Evolutionary conservation across 2,888 invertebrate genomes (phyloP).

Genomic region (Ditula angustiorana): DNA sequence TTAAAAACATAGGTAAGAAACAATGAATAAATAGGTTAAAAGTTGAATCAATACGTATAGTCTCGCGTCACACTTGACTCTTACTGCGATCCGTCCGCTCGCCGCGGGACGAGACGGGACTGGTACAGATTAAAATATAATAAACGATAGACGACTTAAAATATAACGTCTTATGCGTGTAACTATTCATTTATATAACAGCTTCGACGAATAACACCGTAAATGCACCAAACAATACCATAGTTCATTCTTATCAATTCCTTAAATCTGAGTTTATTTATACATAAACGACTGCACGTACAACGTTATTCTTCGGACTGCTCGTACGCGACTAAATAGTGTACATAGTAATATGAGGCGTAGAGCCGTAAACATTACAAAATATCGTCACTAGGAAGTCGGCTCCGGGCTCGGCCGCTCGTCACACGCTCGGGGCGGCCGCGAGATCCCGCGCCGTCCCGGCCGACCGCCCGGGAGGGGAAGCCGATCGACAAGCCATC

Average conservation of each 20-base stretch:
- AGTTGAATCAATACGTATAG: slow-evolving; percentile 21
- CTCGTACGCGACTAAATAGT: slow-evolving; percentile 18
- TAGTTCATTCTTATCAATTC: slow-evolving; percentile 35
- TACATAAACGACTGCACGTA: slow-evolving; percentile 25
- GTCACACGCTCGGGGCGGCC: slow-evolving; percentile 3
- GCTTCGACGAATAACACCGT: slow-evolving; percentile 42
- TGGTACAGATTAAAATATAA: slow-evolving; percentile 21
- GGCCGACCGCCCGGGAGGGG: not conserved
- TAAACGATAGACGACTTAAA: slow-evolving; percentile 34
- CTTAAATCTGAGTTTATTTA: slow-evolving; percentile 33
- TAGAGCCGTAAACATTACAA: slow-evolving; percentile 33
- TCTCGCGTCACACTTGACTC: slow-evolving; percentile 32
- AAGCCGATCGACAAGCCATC: slow-evolving; percentile 24
- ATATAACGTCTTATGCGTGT: slow-evolving; percentile 36
- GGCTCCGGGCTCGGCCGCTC: not conserved
- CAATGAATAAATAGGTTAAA: slow-evolving; percentile 34
- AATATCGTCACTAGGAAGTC: slow-evolving; percentile 25
- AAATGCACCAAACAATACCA: slow-evolving; percentile 37
- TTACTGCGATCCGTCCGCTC: slow-evolving; percentile 25
- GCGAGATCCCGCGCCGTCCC: not conserved
- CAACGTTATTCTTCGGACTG: slow-evolving; percentile 41
- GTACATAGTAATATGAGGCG: slow-evolving; percentile 19
- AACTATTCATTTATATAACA: slow-evolving; percentile 35
- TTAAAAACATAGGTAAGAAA: slow-evolving; percentile 28
- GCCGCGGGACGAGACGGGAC: not conserved